These are phyloP conservation scores for Paguma larvata DNA, from an alignment of 2,797 vertebrate species.

Conservation along the genomic window DNA sequence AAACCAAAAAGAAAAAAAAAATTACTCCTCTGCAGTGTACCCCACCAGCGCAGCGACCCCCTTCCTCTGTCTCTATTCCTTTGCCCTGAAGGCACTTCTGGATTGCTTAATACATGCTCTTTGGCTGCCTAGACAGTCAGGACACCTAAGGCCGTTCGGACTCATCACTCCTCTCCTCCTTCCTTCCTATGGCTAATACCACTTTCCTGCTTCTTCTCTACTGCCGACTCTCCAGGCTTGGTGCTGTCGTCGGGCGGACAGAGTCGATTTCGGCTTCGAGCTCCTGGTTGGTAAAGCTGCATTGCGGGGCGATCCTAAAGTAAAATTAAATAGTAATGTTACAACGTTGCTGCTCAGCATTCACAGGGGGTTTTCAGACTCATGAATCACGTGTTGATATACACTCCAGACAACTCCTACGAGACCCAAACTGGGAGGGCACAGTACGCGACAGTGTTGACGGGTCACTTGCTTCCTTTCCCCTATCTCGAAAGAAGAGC, in stretches of 20 bases:
- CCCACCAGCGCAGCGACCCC: conserved; percentile 86
- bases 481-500: conserved; percentile 28
- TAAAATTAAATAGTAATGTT: conserved; percentile 70
- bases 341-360: neutral
- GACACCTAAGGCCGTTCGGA: conserved; percentile 84
- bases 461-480: conserved; percentile 2
- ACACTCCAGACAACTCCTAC: neutral
- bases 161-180: conserved; percentile 91
- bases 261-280: conserved; percentile 93
- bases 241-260: conserved; percentile 88
- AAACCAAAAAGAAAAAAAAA: neutral
- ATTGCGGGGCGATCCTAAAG: conserved; percentile 98
- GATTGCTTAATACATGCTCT: conserved; percentile 92
- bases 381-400: neutral
- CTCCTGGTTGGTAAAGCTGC: conserved; percentile 98
- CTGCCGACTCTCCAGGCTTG: conserved; percentile 87
- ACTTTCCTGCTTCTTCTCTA: conserved; percentile 91
- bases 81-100: conserved; percentile 95
- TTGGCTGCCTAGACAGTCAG: conserved; percentile 91
- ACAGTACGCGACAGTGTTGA: neutral
- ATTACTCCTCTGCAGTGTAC: conserved; percentile 81
- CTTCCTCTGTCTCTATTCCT: conserved; percentile 86
- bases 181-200: conserved; percentile 92
- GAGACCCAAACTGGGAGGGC: conserved; percentile 26
- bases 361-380: neutral